phyloP scores from a whole-genome alignment of 1,140 invertebrate genomes.

The Mycetomoellerius zeteki region DNA sequence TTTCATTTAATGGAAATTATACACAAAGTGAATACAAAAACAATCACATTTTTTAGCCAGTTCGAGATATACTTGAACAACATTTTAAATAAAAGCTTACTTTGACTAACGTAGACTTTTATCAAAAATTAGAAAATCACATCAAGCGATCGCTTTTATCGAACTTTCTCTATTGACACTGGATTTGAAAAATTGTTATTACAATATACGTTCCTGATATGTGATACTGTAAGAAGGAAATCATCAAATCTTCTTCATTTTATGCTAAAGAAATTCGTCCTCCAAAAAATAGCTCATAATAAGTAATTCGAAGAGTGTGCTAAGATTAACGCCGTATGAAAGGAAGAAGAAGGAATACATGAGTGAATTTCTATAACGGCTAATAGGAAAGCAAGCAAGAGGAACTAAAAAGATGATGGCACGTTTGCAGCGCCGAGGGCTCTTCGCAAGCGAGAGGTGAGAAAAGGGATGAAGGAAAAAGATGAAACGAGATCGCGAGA shows the following conservation, averaged over 20 bases:
- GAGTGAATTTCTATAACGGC: constrained; percentile 34
- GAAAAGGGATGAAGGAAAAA: constrained; percentile 34
- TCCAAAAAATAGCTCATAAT: background rate
- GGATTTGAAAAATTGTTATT: background rate
- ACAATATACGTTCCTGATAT: background rate
- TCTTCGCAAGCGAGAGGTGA: constrained; percentile 16
- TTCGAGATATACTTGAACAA: background rate
- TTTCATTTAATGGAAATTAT: background rate
- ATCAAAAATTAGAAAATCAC: background rate
- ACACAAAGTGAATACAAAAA: background rate
- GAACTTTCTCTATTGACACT: background rate
- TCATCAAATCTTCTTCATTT: background rate
- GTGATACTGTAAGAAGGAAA: background rate
- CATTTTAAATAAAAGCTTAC: background rate
- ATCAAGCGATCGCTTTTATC: no score
- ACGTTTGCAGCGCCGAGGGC: constrained; percentile 17
- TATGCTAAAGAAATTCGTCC: background rate
- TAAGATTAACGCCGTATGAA: constrained; percentile 13
- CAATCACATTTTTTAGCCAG: background rate
- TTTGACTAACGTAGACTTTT: no score
- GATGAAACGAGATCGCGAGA: constrained; percentile 45
- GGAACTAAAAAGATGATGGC: constrained; percentile 19
- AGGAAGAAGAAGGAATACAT: background rate
- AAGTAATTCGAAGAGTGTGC: background rate
- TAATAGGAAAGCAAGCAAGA: constrained; percentile 42